These are phyloP conservation scores for Ormia ochracea DNA, from an alignment of 2,888 invertebrate species.

Conservation along the genomic window DNA sequence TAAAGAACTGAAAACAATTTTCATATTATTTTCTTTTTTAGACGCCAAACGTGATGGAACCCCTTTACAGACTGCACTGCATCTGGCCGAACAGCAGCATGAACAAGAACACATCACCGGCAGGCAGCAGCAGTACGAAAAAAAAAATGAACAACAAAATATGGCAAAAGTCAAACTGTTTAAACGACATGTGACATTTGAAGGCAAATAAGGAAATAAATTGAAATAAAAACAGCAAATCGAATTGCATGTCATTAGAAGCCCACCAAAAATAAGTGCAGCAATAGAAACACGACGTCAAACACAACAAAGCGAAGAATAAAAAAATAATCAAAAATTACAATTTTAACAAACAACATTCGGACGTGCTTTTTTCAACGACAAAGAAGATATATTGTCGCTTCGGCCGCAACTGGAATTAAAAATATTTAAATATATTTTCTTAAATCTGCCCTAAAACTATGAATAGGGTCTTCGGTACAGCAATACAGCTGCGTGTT, in stretches of 20 bases:
- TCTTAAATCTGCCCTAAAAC: too few species aligned
- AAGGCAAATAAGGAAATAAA: constrained; percentile 52
- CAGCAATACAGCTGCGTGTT: too few species aligned
- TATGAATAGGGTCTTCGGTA: too few species aligned
- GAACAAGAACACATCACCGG: too few species aligned
- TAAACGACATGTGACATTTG: constrained; percentile 42
- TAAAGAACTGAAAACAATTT: neutral
- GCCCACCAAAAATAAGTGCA: constrained; percentile 15
- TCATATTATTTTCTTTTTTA: neutral
- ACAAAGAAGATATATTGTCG: too few species aligned
- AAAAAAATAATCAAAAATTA: too few species aligned
- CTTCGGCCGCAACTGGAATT: too few species aligned
- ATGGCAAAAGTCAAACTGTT: constrained; percentile 43
- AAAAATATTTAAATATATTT: too few species aligned
- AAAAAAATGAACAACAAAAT: constrained; percentile 11
- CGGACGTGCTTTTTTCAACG: too few species aligned
- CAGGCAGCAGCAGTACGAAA: neutral
- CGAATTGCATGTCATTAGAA: constrained; percentile 41
- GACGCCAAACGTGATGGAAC: constrained; percentile 1
- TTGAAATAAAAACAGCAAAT: constrained; percentile 30
- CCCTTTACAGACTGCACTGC: neutral
- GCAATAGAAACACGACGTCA: neutral
- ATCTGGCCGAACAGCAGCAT: neutral
- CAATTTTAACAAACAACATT: too few species aligned
- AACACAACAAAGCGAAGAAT: neutral